Evolutionary conservation across 2,888 invertebrate genomes (phyloP).

Genomic region (Leucophora obtusa): DNA sequence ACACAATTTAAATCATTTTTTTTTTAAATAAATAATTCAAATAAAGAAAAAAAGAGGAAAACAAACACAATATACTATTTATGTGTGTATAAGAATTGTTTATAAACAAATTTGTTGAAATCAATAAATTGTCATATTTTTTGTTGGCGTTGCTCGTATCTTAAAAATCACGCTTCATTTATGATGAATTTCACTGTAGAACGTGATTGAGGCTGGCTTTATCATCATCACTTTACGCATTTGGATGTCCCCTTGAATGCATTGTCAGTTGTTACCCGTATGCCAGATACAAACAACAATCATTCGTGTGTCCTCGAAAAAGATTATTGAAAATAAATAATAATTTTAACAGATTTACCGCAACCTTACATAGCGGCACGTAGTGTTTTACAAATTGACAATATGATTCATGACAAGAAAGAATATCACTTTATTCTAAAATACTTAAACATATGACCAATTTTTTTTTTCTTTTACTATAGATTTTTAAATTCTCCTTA

Average conservation of each 20-base stretch:
- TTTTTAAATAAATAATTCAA: background rate
- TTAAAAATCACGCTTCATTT: conserved; percentile 54
- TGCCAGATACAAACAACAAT: conserved; percentile 22
- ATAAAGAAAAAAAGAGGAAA: background rate
- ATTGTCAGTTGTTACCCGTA: background rate
- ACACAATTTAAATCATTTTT: conserved; percentile 62
- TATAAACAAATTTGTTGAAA: conserved; percentile 9
- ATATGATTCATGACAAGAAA: background rate
- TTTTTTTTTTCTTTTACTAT: no score
- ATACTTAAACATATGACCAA: no score
- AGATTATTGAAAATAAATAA: conserved; percentile 50
- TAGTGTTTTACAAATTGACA: conserved; percentile 10
- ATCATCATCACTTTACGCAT: conserved; percentile 42
- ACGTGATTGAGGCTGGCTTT: conserved; percentile 63
- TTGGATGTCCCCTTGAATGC: conserved; percentile 29
- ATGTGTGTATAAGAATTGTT: background rate
- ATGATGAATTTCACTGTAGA: conserved; percentile 56
- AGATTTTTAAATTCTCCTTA: no score
- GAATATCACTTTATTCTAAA: no score
- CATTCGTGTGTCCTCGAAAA: conserved; percentile 53
- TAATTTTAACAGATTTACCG: conserved; percentile 56
- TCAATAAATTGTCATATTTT: conserved; percentile 35
- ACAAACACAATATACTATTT: background rate
- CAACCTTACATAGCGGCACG: conserved; percentile 62
- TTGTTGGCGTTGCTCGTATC: conserved; percentile 17